Percentiles rank a stretch among this genome's conserved stretches.
These are phyloP conservation scores for Synergus laeviventris DNA, from an alignment of 2,888 invertebrate genomes.

Conservation along the genomic window DNA sequence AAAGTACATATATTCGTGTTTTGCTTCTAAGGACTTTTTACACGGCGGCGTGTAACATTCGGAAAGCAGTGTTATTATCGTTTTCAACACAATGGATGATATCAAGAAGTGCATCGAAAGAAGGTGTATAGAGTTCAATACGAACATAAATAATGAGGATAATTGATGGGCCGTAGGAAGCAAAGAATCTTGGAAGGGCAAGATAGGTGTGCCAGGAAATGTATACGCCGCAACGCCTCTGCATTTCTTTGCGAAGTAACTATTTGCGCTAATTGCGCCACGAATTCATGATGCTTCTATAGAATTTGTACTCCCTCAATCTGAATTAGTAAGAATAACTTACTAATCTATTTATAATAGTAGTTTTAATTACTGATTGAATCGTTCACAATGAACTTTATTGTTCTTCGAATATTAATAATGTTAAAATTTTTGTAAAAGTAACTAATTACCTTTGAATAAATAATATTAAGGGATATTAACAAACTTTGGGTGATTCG, in stretches of 20 bases:
- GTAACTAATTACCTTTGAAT: no score
- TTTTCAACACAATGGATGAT: neutral
- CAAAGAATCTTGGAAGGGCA: constrained; percentile 58
- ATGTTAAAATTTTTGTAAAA: no score
- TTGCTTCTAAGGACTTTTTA: neutral
- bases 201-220: constrained; percentile 70
- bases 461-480: no score
- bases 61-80: neutral
- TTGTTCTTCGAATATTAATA: no score
- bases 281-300: neutral
- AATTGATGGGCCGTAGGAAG: constrained; percentile 66
- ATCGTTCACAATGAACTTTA: no score
- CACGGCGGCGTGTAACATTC: neutral
- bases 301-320: no score
- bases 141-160: constrained; percentile 60
- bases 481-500: no score
- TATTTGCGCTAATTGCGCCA: constrained; percentile 25
- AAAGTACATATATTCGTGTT: neutral
- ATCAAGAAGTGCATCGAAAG: neutral
- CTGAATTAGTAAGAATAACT: no score
- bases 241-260: constrained; percentile 36
- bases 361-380: no score
- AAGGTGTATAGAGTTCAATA: constrained; percentile 40
- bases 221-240: constrained; percentile 51
- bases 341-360: no score